Base-by-base conservation (phyloP, 2,113 vertebrate species). In the Cranoglanis bouderius region DNA sequence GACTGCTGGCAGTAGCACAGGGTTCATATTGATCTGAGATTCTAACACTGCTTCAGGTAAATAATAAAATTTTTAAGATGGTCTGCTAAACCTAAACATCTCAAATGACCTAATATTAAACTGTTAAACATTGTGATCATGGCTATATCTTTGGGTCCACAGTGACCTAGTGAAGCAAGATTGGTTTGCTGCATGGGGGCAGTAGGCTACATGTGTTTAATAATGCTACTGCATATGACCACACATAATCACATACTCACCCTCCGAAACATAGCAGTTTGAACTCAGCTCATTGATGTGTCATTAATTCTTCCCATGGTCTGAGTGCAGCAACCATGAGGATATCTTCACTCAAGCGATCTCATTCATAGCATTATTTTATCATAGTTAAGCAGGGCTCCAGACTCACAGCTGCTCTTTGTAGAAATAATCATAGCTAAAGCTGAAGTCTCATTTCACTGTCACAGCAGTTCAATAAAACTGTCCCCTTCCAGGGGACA, bases 391-490 rank as follows among this genome's bases (percentile, higher is more conserved):
- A 77, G 43, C 75, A 80, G 5, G 12, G 14, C 35, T 35, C 46
- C 51, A 35, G 26, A 14, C 49, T 53, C 49, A 55, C 77, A 81
- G 77, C 77, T 18, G 29, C 49, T 81, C 29, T 53, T 81, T 53
- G 14, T 81, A 53, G 77, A 81, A 81, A 81, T 51, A 55, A 80
- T 26, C 26, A 0, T 78, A 78, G 75, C 43, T 29, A 49, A n/a
- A 51, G 29, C 26, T 80, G 26, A 80, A 80, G 29, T 51, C 49
- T 12, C 14, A 80, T 80, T 81, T 81, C 77, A 51, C 13, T 32
- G 75, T 51, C 77, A 81, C 49, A n/a, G 49, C 14, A 81, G 49
- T 53, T 81, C 75, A 80, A 51, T 80, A 80, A 49, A n/a, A 80
- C 2, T 57, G 7, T 3, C 7, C 10, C 16, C 49, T 32, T 19